These are phyloP conservation scores for Lamellibrachia columna DNA, from an alignment of 2,888 invertebrate species.

Conservation along the genomic window DNA sequence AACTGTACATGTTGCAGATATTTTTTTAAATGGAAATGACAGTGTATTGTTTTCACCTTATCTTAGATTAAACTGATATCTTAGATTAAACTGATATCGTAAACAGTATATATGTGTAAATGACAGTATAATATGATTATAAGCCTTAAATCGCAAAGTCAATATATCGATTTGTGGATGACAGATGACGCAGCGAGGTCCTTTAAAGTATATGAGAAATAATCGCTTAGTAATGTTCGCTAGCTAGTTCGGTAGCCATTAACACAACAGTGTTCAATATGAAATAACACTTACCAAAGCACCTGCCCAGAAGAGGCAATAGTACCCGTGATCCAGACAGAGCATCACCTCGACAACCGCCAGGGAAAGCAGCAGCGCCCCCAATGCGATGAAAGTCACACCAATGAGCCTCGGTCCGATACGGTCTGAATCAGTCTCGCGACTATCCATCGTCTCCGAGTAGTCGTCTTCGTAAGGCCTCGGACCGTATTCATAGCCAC, in stretches of 20 bases:
- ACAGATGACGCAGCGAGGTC: no score
- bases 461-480: not conserved
- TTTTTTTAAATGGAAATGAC: not conserved
- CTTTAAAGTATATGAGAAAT: no score
- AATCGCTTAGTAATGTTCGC: no score
- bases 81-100: no score
- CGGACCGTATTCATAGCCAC: not conserved
- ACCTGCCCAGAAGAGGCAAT: constrained; percentile 20
- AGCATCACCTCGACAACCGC: constrained; percentile 21
- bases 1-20: not conserved
- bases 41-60: not conserved
- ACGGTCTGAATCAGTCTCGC: not conserved
- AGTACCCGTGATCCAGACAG: constrained; percentile 21
- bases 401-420: constrained; percentile 21
- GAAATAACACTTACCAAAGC: not conserved
- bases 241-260: no score
- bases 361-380: not conserved
- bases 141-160: not conserved
- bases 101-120: no score
- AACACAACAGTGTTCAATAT: no score
- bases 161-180: not conserved
- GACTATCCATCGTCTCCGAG: not conserved
- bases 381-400: constrained; percentile 7
- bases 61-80: no score
- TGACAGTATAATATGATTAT: no score